phyloP scores from a whole-genome alignment of 2,797 vertebrate genomes.

The Protonibea diacanthus region DNA sequence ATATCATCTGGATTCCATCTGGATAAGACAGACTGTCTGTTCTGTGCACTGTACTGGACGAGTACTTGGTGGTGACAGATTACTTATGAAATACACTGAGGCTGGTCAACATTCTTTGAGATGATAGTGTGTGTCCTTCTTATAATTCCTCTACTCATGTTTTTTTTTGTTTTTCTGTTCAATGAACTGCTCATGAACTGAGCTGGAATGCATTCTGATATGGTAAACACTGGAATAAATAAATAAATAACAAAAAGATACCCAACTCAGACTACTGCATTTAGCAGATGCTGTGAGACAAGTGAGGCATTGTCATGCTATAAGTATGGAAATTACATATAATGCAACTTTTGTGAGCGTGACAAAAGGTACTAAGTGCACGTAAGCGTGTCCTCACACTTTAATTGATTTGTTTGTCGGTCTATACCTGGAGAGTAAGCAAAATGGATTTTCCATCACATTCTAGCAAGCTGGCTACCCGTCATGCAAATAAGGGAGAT shows the following conservation, averaged over 20 bases:
- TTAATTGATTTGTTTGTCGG: constrained; percentile 57
- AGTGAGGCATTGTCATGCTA: not conserved
- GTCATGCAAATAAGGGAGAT: constrained; percentile 61
- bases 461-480: constrained; percentile 45
- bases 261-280: not conserved
- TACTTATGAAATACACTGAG: not conserved
- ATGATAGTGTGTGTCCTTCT: not conserved
- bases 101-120: too few relatives aligned
- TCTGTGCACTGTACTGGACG: not conserved
- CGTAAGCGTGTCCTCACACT: constrained; percentile 8
- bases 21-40: not conserved
- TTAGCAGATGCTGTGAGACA: not conserved
- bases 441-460: constrained; percentile 66
- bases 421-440: constrained; percentile 51
- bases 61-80: not conserved
- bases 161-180: not conserved
- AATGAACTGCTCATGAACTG: not conserved
- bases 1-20: not conserved
- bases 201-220: not conserved
- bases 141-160: not conserved
- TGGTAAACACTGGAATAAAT: not conserved
- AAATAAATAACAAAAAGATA: not conserved
- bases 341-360: constrained; percentile 10
- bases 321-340: not conserved
- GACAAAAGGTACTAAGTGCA: constrained; percentile 31